These are phyloP conservation scores for Hyles vespertilio DNA, from an alignment of 1,140 invertebrate species.

Conservation along the genomic window DNA sequence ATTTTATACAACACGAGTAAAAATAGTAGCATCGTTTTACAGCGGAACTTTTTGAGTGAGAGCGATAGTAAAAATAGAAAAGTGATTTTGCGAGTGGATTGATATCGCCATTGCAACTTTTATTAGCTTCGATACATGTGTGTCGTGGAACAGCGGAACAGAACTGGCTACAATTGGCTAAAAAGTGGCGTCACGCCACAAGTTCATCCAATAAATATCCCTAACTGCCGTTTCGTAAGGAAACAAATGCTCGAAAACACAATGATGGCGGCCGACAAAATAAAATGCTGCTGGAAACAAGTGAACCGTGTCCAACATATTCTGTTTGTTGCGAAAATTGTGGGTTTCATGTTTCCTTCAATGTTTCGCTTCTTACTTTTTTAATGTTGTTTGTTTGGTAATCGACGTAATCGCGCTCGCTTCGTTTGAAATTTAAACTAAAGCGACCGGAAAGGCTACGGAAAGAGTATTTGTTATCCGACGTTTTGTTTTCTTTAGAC, in stretches of 20 bases:
- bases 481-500: too few species aligned
- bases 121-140: constrained; percentile 45
- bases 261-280: constrained; percentile 57
- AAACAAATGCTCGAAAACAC: constrained; percentile 70
- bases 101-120: constrained; percentile 37
- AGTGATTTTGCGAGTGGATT: neutral
- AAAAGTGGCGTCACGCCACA: constrained; percentile 62
- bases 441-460: constrained; percentile 13
- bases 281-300: constrained; percentile 60
- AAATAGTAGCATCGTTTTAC: neutral
- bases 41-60: neutral
- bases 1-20: neutral
- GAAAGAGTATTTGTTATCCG: neutral
- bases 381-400: constrained; percentile 39
- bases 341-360: constrained; percentile 44
- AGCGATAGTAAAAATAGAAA: neutral
- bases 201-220: constrained; percentile 72
- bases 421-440: constrained; percentile 16
- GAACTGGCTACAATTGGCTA: constrained; percentile 62
- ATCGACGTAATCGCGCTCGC: constrained; percentile 18
- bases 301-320: constrained; percentile 64
- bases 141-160: constrained; percentile 40
- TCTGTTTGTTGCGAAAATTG: constrained; percentile 62
- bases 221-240: constrained; percentile 68
- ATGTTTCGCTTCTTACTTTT: constrained; percentile 35